Percentiles rank a stretch among this genome's conserved stretches.
phyloP scores from a whole-genome alignment of 2,888 invertebrate genomes.

The Glyphotaelius pellucidus region DNA sequence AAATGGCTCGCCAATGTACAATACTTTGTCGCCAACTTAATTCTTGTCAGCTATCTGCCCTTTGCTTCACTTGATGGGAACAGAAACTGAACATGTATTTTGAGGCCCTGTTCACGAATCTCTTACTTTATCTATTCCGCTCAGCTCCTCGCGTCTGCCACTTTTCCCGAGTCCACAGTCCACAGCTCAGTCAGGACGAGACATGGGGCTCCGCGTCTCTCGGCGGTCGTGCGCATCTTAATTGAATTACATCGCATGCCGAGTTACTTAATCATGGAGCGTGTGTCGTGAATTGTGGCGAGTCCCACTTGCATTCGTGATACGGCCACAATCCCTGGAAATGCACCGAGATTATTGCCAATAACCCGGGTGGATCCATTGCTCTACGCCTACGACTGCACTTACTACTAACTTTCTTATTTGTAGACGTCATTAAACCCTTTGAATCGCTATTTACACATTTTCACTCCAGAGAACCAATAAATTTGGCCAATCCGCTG shows the following conservation, averaged over 20 bases:
- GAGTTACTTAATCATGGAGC: constrained; percentile 57
- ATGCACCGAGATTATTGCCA: constrained; percentile 34
- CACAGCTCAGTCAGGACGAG: background rate
- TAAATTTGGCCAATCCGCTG: background rate
- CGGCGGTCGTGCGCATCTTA: constrained; percentile 58
- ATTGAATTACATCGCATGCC: constrained; percentile 62
- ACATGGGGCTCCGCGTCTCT: background rate
- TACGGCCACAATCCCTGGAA: constrained; percentile 38
- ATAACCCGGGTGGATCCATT: constrained; percentile 25
- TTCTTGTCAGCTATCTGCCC: background rate
- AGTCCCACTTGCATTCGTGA: constrained; percentile 47
- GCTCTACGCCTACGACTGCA: background rate
- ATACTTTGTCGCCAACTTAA: background rate
- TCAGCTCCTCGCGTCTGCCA: background rate
- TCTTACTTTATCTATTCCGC: background rate
- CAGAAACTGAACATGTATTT: background rate
- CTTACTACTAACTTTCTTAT: background rate
- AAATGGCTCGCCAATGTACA: background rate
- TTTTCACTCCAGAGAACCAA: background rate
- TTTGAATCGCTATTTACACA: background rate
- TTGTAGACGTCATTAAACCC: background rate
- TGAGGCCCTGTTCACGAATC: background rate
- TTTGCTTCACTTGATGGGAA: background rate
- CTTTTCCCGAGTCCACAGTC: background rate
- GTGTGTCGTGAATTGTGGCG: constrained; percentile 46